Evolutionary conservation across 2,888 invertebrate genomes (phyloP).

Genomic region (Caenorhabditis parvicauda): DNA sequence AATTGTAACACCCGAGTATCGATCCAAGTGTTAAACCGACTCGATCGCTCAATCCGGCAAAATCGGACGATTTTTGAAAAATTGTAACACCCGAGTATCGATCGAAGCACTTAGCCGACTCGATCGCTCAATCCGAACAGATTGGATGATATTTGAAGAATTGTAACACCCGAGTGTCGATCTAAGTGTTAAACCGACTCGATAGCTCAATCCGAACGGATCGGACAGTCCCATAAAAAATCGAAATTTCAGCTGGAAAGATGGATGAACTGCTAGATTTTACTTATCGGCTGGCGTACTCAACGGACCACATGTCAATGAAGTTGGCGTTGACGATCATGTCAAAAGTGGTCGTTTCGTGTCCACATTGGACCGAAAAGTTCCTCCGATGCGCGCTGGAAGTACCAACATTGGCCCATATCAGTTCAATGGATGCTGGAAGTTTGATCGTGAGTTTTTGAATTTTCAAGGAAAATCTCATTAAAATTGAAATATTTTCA

Average conservation of each 20-base stretch:
- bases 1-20: too few species aligned
- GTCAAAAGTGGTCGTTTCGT: conserved; percentile 17
- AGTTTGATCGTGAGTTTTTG: conserved; percentile 19
- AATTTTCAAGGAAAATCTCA: neutral
- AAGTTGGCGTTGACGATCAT: conserved; percentile 34
- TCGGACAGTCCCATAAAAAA: neutral
- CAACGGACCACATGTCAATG: conserved; percentile 33
- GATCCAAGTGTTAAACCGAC: too few species aligned
- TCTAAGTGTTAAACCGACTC: too few species aligned
- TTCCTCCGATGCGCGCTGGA: conserved; percentile 32
- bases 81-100: too few species aligned
- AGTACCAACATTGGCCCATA: conserved; percentile 34
- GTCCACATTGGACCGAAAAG: conserved; percentile 24
- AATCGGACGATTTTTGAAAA: too few species aligned
- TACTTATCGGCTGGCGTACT: conserved; percentile 25
- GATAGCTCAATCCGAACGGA: too few species aligned
- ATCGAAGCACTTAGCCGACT: too few species aligned
- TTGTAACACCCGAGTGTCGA: too few species aligned
- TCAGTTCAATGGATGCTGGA: conserved; percentile 40
- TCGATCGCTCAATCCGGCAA: too few species aligned
- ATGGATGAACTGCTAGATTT: conserved; percentile 34
- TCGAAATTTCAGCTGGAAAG: conserved; percentile 9
- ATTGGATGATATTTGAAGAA: too few species aligned
- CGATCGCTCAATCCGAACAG: too few species aligned
- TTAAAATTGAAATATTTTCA: neutral